These are phyloP conservation scores for Bubo scandiacus DNA, from an alignment of 2,113 vertebrate species.

Conservation along the genomic window DNA sequence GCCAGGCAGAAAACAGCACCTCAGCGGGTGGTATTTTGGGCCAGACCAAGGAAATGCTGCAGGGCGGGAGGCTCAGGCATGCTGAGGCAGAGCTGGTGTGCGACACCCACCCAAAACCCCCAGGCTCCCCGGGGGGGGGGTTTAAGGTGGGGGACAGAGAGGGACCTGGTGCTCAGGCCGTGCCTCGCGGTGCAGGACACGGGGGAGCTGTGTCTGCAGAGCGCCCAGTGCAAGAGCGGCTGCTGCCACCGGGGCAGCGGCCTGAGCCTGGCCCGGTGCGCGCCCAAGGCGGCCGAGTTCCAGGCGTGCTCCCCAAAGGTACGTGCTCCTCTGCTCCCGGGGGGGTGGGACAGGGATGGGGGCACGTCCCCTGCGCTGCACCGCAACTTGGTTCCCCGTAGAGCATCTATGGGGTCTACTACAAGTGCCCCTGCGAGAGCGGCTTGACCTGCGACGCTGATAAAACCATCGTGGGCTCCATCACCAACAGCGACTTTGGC, in stretches of 20 bases:
- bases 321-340: neutral
- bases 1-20: neutral
- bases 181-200: conserved; percentile 16
- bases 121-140: accelerated
- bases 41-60: neutral
- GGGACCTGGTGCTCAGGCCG: accelerated
- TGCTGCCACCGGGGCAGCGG: conserved; percentile 54
- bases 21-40: neutral
- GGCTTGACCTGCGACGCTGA: conserved; percentile 74
- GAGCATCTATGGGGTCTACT: conserved; percentile 75
- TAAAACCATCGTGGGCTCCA: conserved; percentile 70
- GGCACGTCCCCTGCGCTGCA: accelerated
- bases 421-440: conserved; percentile 79
- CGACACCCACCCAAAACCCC: neutral
- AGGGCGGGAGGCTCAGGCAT: accelerated
- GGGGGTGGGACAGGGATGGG: accelerated
- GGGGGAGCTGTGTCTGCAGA: conserved; percentile 77
- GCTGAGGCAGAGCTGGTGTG: neutral
- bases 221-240: conserved; percentile 75
- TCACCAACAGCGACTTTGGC: conserved; percentile 79
- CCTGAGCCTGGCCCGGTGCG: conserved; percentile 74
- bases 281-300: conserved; percentile 54
- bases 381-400: neutral
- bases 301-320: conserved; percentile 75
- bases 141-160: neutral